Evolutionary conservation across 2,113 vertebrate genomes (phyloP), one percentile per base, ranked within the genome.

Genomic region (Vombatus ursinus): DNA sequence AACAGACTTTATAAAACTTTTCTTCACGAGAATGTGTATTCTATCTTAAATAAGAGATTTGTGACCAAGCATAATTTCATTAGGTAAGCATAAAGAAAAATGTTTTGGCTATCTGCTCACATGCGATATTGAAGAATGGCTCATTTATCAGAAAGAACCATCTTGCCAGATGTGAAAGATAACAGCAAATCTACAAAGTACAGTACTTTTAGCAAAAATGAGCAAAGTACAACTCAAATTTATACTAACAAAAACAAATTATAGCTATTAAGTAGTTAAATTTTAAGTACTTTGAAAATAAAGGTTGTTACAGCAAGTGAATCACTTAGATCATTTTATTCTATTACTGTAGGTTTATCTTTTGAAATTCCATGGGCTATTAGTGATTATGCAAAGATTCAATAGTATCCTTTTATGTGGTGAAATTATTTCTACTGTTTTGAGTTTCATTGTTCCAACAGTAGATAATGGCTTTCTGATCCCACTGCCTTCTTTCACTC

Each of bases 381-480:
- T 26, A 68, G 0, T n/a, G 94, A 92, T 3, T 91, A 5, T 8
- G 49, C 49, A 4, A 28, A 52, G 50, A 92, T 26, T 57, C 28
- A 97, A 91, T 1, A 0, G 91, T 3, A 2, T 1, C 12, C 26
- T 57, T 96, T 96, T 94, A 68, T 0, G 84, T 93, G n/a, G 84
- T 0, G 1, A 94, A 57, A 93, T 96, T 91, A 48, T 0, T 89
- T 95, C 95, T 93, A 61, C 22, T 68, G 2, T 48, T 90, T 93
- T 8, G 94, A 97, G 91, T 92, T 25, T 0, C 28, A 92, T 92
- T 23, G 48, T 89, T 97, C 91, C 54, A 95, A 48, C 90, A 97
- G 94, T 51, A 91, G 93, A 77, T 44, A 89, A 12, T 52, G 52
- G 0, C 95, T 1, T 95, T 92, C 5, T 14, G 1, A 90, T 0